phyloP scores from a whole-genome alignment of 2,113 vertebrate genomes.

The Gallinago media region DNA sequence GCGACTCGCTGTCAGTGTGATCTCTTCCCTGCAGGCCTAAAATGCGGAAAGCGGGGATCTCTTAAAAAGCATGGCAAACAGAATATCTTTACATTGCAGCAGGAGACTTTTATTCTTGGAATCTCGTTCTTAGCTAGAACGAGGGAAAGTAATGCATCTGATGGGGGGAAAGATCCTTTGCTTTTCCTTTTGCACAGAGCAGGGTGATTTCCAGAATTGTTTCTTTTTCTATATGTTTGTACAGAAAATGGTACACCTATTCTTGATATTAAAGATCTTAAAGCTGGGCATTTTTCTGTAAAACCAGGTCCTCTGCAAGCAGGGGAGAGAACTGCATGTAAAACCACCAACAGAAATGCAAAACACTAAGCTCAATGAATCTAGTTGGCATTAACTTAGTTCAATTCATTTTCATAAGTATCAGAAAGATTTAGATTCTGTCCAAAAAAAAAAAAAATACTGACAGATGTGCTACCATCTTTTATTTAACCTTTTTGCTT shows the following conservation, averaged over 20 bases:
- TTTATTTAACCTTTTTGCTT: not conserved
- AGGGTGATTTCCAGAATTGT: not conserved
- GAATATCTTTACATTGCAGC: not conserved
- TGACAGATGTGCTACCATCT: not conserved
- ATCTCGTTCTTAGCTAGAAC: not conserved
- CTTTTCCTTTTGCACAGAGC: not conserved
- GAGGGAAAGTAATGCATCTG: not conserved
- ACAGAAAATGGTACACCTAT: not conserved
- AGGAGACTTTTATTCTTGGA: not conserved
- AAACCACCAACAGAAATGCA: not conserved
- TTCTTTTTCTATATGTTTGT: not conserved
- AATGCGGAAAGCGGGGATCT: not conserved
- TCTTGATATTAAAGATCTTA: not conserved
- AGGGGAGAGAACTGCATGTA: not conserved
- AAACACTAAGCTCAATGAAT: not conserved
- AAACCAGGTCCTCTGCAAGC: not conserved
- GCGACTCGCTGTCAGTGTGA: not conserved
- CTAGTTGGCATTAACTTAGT: not conserved
- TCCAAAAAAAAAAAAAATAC: not conserved
- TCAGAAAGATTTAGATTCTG: not conserved
- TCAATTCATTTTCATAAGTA: not conserved
- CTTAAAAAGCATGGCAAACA: not conserved
- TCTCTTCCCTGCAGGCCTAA: not conserved
- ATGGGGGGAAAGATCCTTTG: not conserved
- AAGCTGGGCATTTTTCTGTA: not conserved